Base-by-base conservation (phyloP, 2,113 vertebrate species). In the Lamprotornis superbus region DNA sequence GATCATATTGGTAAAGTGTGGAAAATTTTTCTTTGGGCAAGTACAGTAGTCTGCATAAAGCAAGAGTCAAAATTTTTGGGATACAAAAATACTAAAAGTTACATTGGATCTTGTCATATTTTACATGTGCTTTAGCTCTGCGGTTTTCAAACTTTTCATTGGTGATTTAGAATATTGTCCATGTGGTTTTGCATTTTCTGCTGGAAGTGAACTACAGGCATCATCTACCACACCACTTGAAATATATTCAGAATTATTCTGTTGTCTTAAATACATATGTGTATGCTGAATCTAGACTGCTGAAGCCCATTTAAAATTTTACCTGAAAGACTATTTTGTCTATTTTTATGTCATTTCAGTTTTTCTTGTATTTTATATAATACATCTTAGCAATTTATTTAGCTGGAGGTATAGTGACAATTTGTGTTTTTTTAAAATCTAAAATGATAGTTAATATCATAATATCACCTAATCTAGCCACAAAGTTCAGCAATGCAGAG, bases 291-390 rank as follows among this genome's bases (percentile, higher is more conserved):
- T 89, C 83, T 86, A 92, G 50, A 87, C 57, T 87, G 50, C 53
- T 83, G 55, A 94, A 88, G 40, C 47, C 86, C 76, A 94, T 83
- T 55, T 97, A 86, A 96, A 96, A 97, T 46, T 94, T 87, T 49
- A 87, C 44, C 33, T 78, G 80, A 87, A 96, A 94, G 92, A 24
- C 63, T 65, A 47, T 94, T 95, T 94, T 87, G 79, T 89, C 80
- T 69, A 33, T 65, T 88, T 95, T 85, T 64, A 78, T 83, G 24
- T 75, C 10, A 63, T 93, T 97, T 97, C 59, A 81, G 4, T 46
- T 97, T 97, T 80, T 57, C 37, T 93, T 96, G 5, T 60, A 40
- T 87, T 89, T 96, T 94, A 23, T 87, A 11, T 79, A 35, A 25
- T 74, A 39, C 50, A 46, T 88, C 37, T 92, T 96, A 88, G 25